Conservation (phyloP, 2,888 invertebrate genomes). For the Zygaena filipendulae region DNA sequence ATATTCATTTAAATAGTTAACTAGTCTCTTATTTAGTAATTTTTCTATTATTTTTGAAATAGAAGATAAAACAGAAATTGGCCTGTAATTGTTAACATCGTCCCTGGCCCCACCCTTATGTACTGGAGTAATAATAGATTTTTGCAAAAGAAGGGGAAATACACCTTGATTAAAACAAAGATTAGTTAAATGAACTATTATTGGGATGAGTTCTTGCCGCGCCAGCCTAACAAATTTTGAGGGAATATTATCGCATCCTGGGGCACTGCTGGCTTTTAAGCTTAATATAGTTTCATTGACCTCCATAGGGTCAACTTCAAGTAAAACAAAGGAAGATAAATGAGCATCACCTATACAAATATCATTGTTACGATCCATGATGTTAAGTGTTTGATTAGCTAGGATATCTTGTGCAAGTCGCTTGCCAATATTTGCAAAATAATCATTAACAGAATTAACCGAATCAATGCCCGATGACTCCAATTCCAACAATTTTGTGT, state of each 20-base stretch:
- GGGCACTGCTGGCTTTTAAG: conserved; percentile 3
- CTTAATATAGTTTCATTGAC: conserved; percentile 1
- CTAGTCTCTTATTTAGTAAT: conserved; percentile 7
- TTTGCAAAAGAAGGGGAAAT: conserved; percentile 3
- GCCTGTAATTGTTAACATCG: conserved; percentile 9
- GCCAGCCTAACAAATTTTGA: conserved; percentile 4
- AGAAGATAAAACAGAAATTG: conserved; percentile 9
- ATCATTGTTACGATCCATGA: too few species aligned
- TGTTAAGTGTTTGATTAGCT: too few species aligned
- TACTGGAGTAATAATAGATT: conserved; percentile 7
- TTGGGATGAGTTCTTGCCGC: conserved; percentile 1
- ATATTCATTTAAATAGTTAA: conserved; percentile 10
- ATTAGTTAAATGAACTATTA: conserved; percentile 6
- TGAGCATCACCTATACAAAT: background rate
- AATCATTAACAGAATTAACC: conserved; percentile 5
- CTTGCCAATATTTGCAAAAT: conserved; percentile 7
- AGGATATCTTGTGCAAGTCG: background rate
- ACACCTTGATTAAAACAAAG: conserved; percentile 7
- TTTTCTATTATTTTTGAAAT: conserved; percentile 13
- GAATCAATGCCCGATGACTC: conserved; percentile 3
- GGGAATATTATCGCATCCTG: conserved; percentile 5
- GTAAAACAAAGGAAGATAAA: conserved; percentile 3
- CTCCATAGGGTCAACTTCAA: conserved; percentile 3
- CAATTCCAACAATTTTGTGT: conserved; percentile 3
- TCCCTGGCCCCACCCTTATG: conserved; percentile 6